phyloP scores from a whole-genome alignment of 1,140 invertebrate genomes.

The Acyrthosiphon pisum region DNA sequence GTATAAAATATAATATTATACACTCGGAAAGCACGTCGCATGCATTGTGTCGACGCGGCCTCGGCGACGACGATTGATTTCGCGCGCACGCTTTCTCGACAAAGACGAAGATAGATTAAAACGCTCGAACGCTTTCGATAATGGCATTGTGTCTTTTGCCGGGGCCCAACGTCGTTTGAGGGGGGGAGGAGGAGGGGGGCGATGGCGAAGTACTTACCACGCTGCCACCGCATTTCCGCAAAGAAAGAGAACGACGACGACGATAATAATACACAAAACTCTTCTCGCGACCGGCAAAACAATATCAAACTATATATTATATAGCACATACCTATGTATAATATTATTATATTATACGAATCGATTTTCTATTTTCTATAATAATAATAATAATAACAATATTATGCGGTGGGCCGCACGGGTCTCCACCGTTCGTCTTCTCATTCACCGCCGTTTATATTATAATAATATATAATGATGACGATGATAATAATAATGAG shows the following conservation, averaged over 20 bases:
- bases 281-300: not conserved
- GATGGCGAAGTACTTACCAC: not conserved
- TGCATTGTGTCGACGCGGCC: not conserved
- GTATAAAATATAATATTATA: not conserved
- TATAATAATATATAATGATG: not conserved
- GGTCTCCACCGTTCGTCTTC: not conserved
- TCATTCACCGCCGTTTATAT: not conserved
- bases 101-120: constrained; percentile 46
- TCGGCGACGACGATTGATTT: constrained; percentile 17
- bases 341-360: not conserved
- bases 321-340: not conserved
- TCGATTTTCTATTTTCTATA: constrained; percentile 9
- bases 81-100: not conserved
- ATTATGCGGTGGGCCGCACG: not conserved
- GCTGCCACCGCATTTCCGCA: not conserved
- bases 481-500: not conserved
- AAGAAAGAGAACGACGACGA: not conserved
- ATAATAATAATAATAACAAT: not conserved
- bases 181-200: not conserved
- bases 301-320: not conserved
- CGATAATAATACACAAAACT: not conserved
- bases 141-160: constrained; percentile 22
- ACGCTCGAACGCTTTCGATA: constrained; percentile 39
- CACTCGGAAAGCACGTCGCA: not conserved
- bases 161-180: not conserved